Conservation (phyloP, 2,888 invertebrate genomes). For the Gymnosoma rotundatum region DNA sequence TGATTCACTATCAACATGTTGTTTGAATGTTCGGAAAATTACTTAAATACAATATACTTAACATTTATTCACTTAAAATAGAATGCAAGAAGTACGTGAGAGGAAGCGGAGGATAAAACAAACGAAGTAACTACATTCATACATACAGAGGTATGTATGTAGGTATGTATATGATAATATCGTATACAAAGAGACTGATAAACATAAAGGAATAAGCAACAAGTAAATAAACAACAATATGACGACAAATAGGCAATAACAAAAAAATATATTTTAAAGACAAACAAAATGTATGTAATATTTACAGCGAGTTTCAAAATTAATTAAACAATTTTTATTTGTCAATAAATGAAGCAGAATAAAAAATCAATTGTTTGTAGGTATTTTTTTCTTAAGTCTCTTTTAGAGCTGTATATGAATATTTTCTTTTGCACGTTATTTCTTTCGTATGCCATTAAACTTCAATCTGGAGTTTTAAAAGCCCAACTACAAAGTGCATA, state of each 20-base stretch:
- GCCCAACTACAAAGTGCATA: no score
- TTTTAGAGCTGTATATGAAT: no score
- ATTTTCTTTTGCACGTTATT: no score
- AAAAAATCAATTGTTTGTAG: no score
- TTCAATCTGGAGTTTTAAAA: no score
- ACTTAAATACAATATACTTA: neutral
- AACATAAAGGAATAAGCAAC: constrained; percentile 28
- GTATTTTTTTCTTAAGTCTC: no score
- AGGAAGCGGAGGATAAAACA: constrained; percentile 47
- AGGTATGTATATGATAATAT: neutral
- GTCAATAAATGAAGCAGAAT: neutral
- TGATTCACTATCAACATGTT: constrained; percentile 8
- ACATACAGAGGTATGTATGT: neutral
- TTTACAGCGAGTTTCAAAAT: constrained; percentile 10
- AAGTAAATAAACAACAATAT: constrained; percentile 29
- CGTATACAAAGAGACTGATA: neutral
- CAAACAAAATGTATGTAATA: constrained; percentile 5
- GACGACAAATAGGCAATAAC: neutral
- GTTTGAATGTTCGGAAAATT: constrained; percentile 27
- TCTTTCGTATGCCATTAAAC: no score
- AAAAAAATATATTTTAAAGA: constrained; percentile 26
- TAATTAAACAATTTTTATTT: neutral
- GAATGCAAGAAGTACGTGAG: neutral
- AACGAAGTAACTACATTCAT: no score
- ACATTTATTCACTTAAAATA: neutral